phyloP scores from a whole-genome alignment of 2,797 vertebrate species.

The Cyprinella venusta region DNA sequence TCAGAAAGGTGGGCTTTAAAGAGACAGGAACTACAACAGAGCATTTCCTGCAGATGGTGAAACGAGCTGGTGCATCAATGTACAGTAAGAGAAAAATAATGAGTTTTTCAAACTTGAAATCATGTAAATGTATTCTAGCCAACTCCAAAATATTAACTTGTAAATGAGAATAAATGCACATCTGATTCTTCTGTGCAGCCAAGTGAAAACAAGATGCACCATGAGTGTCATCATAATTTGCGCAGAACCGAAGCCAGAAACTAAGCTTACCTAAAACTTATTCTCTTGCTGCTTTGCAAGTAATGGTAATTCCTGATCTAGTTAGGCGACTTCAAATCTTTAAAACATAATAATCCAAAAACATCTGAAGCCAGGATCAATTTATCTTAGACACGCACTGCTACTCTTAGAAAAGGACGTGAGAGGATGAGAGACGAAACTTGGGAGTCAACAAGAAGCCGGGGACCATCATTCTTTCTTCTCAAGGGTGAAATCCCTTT shows the following conservation, averaged over 20 bases:
- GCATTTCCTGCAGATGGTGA: neutral
- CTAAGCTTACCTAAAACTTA: neutral
- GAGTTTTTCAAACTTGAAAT: neutral
- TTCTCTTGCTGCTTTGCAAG: neutral
- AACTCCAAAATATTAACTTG: neutral
- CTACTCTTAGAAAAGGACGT: conserved; percentile 17
- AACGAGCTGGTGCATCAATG: neutral
- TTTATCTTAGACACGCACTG: neutral
- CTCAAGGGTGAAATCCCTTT: conserved; percentile 61
- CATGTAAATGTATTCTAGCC: conserved; percentile 1
- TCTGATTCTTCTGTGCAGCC: neutral
- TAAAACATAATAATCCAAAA: conserved; percentile 20
- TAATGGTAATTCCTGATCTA: conserved; percentile 5
- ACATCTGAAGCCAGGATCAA: conserved; percentile 6
- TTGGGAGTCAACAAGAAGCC: conserved; percentile 3
- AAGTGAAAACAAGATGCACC: neutral
- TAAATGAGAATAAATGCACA: neutral
- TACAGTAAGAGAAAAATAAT: neutral
- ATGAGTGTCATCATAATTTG: conserved; percentile 16
- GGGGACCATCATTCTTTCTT: conserved; percentile 24
- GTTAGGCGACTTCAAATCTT: conserved; percentile 11
- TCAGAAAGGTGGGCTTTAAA: neutral
- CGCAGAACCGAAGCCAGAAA: neutral
- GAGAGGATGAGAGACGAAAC: conserved; percentile 1
- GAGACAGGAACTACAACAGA: neutral